phyloP scores from a whole-genome alignment of 2,113 vertebrate species.

The Picathartes gymnocephalus region DNA sequence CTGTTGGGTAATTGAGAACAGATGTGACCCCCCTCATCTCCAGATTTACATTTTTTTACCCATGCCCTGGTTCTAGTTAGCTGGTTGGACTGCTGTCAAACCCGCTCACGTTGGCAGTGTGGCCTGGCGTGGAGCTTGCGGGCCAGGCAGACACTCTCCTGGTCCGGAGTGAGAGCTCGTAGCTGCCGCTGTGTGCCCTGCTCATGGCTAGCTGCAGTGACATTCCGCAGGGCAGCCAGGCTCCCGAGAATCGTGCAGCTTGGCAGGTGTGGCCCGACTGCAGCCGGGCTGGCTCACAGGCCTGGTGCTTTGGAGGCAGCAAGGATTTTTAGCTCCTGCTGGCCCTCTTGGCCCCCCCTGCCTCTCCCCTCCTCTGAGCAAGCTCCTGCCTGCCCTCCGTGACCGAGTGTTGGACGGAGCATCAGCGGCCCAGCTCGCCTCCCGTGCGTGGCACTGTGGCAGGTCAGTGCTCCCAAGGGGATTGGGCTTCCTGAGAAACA shows the following conservation, averaged over 20 bases:
- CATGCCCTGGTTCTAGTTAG: slow-evolving; percentile 30
- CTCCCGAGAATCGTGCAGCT: not conserved
- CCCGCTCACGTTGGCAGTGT: not conserved
- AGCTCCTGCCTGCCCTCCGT: not conserved
- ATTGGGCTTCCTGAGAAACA: not conserved
- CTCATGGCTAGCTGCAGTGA: not conserved
- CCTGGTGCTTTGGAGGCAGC: not conserved
- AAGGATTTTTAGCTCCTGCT: not conserved
- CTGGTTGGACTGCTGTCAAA: slow-evolving; percentile 3
- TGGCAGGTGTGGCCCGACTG: not conserved
- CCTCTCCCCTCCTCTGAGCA: not conserved
- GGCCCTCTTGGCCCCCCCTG: not conserved
- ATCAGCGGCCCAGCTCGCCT: accelerated
- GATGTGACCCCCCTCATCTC: not conserved
- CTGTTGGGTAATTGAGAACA: slow-evolving; percentile 45
- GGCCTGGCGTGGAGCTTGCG: not conserved
- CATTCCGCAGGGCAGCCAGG: not conserved
- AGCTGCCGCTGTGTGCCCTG: not conserved
- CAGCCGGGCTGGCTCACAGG: slow-evolving; percentile 3
- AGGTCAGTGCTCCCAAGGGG: not conserved
- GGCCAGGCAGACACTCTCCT: not conserved
- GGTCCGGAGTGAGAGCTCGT: not conserved
- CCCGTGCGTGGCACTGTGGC: not conserved
- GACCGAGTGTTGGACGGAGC: accelerated
- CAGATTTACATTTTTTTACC: not conserved